These are phyloP conservation scores for Therioaphis trifolii DNA, from an alignment of 2,888 invertebrate genomes.

Conservation along the genomic window DNA sequence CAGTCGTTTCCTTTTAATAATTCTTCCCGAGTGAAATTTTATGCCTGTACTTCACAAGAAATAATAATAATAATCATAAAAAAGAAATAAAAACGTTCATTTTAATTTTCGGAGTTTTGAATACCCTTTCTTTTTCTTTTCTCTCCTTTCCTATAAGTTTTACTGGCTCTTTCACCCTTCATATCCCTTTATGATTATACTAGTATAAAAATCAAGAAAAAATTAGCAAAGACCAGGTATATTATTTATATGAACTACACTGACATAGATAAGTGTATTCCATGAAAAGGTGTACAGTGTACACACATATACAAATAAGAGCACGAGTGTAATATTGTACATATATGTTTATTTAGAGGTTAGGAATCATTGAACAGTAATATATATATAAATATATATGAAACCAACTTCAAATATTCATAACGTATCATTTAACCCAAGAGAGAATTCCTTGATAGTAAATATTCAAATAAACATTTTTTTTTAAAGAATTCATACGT, in stretches of 20 bases:
- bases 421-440: constrained; percentile 26
- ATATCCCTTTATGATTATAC: neutral
- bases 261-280: constrained; percentile 32
- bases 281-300: neutral
- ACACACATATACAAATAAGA: neutral
- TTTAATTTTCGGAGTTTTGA: constrained; percentile 42
- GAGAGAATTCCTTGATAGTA: neutral
- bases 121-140: neutral
- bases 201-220: constrained; percentile 9
- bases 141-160: neutral
- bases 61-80: constrained; percentile 31
- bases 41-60: constrained; percentile 6
- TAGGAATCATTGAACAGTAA: neutral
- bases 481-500: no score
- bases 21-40: neutral
- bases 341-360: neutral
- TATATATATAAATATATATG: neutral
- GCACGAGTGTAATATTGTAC: neutral
- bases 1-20: constrained; percentile 26
- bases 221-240: constrained; percentile 26
- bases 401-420: constrained; percentile 25
- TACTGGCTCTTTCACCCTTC: neutral
- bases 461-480: no score
- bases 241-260: constrained; percentile 21
- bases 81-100: constrained; percentile 24